Conservation (phyloP, 2,113 vertebrate genomes). For the Orthonyx spaldingii region DNA sequence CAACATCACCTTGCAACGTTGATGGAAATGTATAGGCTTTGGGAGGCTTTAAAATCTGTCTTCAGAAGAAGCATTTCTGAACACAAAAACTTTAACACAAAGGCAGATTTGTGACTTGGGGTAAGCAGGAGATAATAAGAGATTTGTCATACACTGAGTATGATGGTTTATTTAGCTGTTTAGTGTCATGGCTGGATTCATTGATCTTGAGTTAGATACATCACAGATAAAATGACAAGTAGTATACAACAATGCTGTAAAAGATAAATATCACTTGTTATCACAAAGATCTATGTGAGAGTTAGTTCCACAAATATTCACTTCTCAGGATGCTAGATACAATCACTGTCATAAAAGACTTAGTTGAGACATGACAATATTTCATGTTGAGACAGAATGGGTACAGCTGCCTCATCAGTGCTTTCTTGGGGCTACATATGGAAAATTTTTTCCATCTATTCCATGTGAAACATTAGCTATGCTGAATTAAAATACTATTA, state of each 20-base stretch:
- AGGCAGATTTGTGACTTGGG: background rate
- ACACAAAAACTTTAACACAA: background rate
- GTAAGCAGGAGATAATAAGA: background rate
- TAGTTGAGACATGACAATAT: background rate
- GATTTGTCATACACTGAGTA: background rate
- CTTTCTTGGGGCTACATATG: background rate
- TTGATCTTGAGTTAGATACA: background rate
- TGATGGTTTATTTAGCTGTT: background rate
- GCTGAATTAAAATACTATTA: background rate
- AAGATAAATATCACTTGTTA: background rate
- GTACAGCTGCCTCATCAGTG: background rate
- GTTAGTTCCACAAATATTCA: background rate
- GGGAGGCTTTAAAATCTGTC: background rate
- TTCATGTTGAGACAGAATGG: background rate
- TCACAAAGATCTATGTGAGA: background rate
- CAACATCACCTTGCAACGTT: background rate
- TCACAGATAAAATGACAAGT: background rate
- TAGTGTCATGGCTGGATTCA: background rate
- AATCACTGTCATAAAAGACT: background rate
- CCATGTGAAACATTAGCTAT: background rate
- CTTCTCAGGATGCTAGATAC: background rate
- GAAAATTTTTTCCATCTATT: background rate
- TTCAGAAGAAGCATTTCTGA: background rate
- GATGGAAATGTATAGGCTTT: background rate
- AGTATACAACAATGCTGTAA: background rate